These are phyloP conservation scores for Bombus balteatus DNA, from an alignment of 1,140 invertebrate genomes.

Conservation along the genomic window DNA sequence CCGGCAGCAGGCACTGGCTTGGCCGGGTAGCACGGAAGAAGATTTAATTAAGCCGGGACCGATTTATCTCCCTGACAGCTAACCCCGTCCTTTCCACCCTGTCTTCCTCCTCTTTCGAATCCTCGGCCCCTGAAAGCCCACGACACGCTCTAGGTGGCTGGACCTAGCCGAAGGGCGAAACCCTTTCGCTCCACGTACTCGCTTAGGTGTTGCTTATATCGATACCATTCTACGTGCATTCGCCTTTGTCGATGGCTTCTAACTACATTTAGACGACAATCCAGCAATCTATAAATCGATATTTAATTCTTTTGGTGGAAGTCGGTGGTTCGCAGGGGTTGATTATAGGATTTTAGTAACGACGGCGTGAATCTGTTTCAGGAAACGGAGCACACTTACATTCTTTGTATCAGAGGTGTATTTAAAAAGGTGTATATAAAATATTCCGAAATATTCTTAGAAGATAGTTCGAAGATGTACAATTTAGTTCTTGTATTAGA, in stretches of 20 bases:
- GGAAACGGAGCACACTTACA: too few species aligned
- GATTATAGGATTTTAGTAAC: not conserved
- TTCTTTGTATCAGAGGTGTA: too few species aligned
- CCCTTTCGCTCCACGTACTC: constrained; percentile 47
- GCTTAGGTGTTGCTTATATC: constrained; percentile 7
- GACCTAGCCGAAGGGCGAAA: constrained; percentile 56
- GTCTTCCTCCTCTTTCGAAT: constrained; percentile 71
- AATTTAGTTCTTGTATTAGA: too few species aligned
- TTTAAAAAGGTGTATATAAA: too few species aligned
- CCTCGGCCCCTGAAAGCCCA: constrained; percentile 71
- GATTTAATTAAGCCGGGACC: constrained; percentile 83
- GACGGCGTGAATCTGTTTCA: too few species aligned
- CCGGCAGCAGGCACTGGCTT: constrained; percentile 67
- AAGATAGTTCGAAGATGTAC: too few species aligned
- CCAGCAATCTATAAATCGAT: not conserved
- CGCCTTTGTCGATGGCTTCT: not conserved
- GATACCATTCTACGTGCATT: not conserved
- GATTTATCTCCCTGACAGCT: constrained; percentile 83
- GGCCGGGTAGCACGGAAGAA: constrained; percentile 79
- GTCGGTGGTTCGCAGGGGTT: too few species aligned
- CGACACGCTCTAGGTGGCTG: constrained; percentile 75
- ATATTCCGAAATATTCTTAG: too few species aligned
- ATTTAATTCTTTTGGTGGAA: not conserved
- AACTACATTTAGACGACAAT: not conserved
- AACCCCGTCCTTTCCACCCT: constrained; percentile 75